Evolutionary conservation across 1,140 invertebrate species (phyloP).

Genomic region (Saxidomus purpurata): DNA sequence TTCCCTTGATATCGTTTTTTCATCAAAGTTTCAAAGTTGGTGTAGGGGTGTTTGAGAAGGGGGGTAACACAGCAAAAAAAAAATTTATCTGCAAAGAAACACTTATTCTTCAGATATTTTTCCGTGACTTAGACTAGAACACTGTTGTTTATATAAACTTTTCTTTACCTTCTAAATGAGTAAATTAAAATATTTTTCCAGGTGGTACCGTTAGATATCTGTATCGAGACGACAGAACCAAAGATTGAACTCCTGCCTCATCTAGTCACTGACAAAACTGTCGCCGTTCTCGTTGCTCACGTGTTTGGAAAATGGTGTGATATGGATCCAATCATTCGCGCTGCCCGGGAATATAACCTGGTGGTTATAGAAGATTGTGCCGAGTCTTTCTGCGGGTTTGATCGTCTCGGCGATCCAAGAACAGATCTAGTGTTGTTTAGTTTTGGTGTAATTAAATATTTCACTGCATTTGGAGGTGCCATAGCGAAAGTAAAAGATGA

Average conservation of each 20-base stretch:
- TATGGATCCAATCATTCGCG: slow-evolving; percentile 80
- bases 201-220: slow-evolving; percentile 84
- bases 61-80: no score
- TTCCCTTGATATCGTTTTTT: no score
- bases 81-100: no score
- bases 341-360: slow-evolving; percentile 80
- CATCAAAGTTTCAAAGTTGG: no score
- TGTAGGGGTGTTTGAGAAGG: no score
- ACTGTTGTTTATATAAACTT: no score
- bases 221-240: slow-evolving; percentile 83
- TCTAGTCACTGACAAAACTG: slow-evolving; percentile 83
- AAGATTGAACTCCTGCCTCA: slow-evolving; percentile 81
- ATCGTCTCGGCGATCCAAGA: slow-evolving; percentile 82
- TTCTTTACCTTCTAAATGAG: no score
- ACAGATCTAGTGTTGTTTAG: slow-evolving; percentile 85
- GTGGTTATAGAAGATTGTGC: slow-evolving; percentile 86
- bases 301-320: slow-evolving; percentile 84
- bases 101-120: no score
- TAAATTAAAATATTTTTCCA: no score
- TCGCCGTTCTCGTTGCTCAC: slow-evolving; percentile 85
- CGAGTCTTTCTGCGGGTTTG: slow-evolving; percentile 85
- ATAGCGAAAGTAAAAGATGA: slow-evolving; percentile 84
- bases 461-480: slow-evolving; percentile 85
- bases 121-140: no score
- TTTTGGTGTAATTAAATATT: slow-evolving; percentile 86